Evolutionary conservation across 2,113 vertebrate species (phyloP), one percentile per base, ranked within the genome.

Genomic region (Onychostoma macrolepis): DNA sequence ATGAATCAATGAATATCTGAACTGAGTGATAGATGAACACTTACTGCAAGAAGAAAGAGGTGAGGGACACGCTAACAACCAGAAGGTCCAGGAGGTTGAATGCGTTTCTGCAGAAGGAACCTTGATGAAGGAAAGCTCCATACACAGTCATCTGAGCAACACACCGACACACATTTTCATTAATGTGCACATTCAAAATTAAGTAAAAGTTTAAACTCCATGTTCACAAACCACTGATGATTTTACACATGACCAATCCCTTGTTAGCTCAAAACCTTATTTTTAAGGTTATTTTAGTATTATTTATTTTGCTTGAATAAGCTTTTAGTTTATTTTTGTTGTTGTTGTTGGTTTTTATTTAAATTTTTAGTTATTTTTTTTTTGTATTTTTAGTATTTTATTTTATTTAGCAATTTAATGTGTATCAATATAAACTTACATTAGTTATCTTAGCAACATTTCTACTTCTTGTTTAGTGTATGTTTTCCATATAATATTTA

Each of bases 41-140:
- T 96, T 85, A 97, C 97, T 98, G 96, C n/a, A 98, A 94, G 87
- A 97, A 97, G 86, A 98, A 98, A 82, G 97, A 97, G 89, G 96
- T 96, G 74, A 98, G 95, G 0, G 97, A 98, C n/a, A 98, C 97
- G 3, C 96, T 97, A 94, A 98, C 97, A 0, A 98, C 97, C 91
- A 98, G 93, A 65, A 98, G 95, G 87, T 98, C 97, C 89, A 99
- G 72, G 41, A 98, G 90, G 90, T 98, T 99, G 88, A 99, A 99
- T 95, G 97, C 97, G 91, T 97, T 99, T 11, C 97, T 95, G 91
- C 97, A 98, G 94, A 99, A 99, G 3, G 97, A 98, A 56, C 97
- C 97, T 65, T 92, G 94, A 88, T 98, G 97, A 83, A 99, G 94
- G 92, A 98, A 97, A 1, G 97, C 97, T 5, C 97, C 97, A 0